A percentile compares a stretch with the other conserved stretches of the same genome.
phyloP scores from a whole-genome alignment of 1,140 invertebrate genomes.

The Pectinophora gossypiella region DNA sequence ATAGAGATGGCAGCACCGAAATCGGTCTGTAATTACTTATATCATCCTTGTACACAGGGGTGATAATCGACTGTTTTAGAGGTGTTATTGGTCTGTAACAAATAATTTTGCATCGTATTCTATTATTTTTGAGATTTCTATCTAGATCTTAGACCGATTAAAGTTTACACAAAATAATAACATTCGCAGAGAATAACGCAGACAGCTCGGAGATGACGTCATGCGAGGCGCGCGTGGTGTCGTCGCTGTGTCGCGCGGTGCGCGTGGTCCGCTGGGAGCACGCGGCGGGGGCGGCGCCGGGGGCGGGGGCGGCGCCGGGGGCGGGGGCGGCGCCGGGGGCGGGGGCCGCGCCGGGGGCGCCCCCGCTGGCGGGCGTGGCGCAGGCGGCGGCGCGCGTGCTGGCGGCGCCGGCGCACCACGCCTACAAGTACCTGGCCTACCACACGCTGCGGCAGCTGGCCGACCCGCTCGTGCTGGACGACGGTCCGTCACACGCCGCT shows the following conservation, averaged over 20 bases:
- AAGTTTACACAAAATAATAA: no score
- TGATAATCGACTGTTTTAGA: no score
- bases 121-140: no score
- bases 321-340: not conserved
- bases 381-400: constrained; percentile 5
- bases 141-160: no score
- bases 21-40: no score
- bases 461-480: constrained; percentile 28
- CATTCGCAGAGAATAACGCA: not conserved
- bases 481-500: constrained; percentile 25
- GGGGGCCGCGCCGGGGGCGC: not conserved
- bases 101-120: no score
- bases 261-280: constrained; percentile 13
- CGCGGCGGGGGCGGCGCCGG: not conserved
- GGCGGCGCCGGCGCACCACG: constrained; percentile 14
- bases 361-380: not conserved
- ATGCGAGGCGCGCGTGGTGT: constrained; percentile 8
- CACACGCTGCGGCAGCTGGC: constrained; percentile 18
- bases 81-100: no score
- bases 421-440: constrained; percentile 33
- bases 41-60: no score
- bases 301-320: not conserved
- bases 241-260: constrained; percentile 1
- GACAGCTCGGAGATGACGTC: constrained; percentile 6
- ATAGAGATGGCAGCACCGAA: no score